These are phyloP conservation scores for Neoscelio sp. DNA, from an alignment of 2,888 invertebrate genomes.

Conservation along the genomic window DNA sequence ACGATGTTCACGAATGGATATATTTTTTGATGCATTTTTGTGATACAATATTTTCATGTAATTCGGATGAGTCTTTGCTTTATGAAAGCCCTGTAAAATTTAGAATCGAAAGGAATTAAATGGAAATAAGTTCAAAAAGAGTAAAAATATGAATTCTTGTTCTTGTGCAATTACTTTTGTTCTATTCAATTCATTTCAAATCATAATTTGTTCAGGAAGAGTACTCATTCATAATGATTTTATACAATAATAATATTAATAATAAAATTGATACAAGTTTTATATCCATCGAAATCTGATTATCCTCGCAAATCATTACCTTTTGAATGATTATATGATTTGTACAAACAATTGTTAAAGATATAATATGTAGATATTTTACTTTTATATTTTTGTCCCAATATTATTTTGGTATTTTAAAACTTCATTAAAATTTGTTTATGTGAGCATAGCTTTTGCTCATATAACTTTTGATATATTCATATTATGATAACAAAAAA, in stretches of 20 bases:
- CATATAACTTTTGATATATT: too few relatives aligned
- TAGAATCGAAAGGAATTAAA: background rate
- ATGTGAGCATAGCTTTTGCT: too few relatives aligned
- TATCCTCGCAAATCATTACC: slow-evolving; percentile 35
- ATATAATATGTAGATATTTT: too few relatives aligned
- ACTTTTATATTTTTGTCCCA: too few relatives aligned
- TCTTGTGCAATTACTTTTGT: background rate
- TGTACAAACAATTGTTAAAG: slow-evolving; percentile 10
- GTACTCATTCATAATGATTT: background rate
- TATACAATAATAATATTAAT: background rate
- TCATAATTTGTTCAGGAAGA: background rate
- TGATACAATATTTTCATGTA: background rate
- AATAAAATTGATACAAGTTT: background rate
- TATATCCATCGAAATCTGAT: slow-evolving; percentile 28
- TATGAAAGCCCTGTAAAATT: background rate
- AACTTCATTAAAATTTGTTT: too few relatives aligned
- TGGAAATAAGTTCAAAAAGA: too few relatives aligned
- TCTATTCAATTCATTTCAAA: background rate
- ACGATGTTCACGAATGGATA: background rate
- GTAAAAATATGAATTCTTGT: too few relatives aligned
- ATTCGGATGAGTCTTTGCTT: background rate
- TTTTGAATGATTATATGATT: slow-evolving; percentile 12
- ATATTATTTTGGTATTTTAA: too few relatives aligned
- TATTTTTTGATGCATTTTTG: background rate
- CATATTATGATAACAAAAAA: too few relatives aligned